Conservation (phyloP, 2,797 vertebrate species). For the Acestrorhynchus altus region DNA sequence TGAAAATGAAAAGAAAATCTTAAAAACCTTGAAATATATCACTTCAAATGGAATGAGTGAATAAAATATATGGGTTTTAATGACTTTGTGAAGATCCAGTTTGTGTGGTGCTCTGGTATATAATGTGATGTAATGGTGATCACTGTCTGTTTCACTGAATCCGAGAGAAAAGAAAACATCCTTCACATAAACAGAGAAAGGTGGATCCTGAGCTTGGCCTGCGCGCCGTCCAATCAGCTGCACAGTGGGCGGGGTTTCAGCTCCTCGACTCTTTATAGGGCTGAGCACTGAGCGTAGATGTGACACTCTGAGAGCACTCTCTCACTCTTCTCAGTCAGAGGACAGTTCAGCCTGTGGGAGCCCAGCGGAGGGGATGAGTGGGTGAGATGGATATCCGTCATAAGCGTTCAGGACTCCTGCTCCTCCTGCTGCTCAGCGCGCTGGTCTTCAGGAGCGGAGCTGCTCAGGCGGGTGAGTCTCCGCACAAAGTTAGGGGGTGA, state of each 20-base stretch:
- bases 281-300: not conserved
- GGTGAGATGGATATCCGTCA: not conserved
- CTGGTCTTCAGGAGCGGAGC: slow-evolving; percentile 66
- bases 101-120: too few species aligned
- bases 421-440: slow-evolving; percentile 72
- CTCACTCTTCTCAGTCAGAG: too few species aligned
- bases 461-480: slow-evolving; percentile 79
- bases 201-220: not conserved
- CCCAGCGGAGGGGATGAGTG: not conserved
- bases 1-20: too few species aligned
- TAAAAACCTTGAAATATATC: too few species aligned
- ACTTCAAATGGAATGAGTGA: too few species aligned
- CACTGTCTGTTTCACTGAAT: too few species aligned
- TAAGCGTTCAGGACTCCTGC: slow-evolving; percentile 6
- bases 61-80: too few species aligned
- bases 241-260: slow-evolving; percentile 33
- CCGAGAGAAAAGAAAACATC: not conserved
- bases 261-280: slow-evolving; percentile 4
- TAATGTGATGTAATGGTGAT: too few species aligned
- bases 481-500: not conserved
- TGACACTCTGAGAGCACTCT: not conserved
- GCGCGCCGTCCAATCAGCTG: slow-evolving; percentile 32
- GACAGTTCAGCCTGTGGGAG: not conserved
- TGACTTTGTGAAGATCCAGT: too few species aligned
- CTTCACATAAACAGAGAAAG: not conserved